phyloP scores from a whole-genome alignment of 1,140 invertebrate genomes.

The Drosophila bocqueti region DNA sequence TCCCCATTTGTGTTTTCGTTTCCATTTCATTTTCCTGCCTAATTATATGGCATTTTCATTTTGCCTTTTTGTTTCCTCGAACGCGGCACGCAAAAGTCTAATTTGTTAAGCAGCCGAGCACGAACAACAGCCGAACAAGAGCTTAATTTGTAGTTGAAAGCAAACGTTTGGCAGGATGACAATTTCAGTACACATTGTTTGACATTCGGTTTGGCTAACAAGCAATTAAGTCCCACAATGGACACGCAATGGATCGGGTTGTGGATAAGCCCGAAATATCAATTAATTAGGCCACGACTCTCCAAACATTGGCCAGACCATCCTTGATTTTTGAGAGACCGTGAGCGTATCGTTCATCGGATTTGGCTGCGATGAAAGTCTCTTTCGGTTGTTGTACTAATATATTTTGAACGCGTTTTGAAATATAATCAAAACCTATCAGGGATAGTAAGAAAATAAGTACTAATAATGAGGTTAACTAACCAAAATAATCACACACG shows the following conservation, averaged over 20 bases:
- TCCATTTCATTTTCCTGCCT: constrained; percentile 29
- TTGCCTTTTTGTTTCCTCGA: constrained; percentile 48
- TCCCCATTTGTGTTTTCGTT: constrained; percentile 21
- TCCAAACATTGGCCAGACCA: constrained; percentile 1
- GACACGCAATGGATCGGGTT: constrained; percentile 48
- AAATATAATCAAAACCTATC: not conserved
- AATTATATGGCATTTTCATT: constrained; percentile 44
- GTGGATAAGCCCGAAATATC: constrained; percentile 53
- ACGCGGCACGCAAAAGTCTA: constrained; percentile 71
- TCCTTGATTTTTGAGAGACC: constrained; percentile 1
- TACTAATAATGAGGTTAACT: too few species aligned
- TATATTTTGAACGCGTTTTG: not conserved
- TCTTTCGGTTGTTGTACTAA: not conserved
- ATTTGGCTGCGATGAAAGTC: too few species aligned
- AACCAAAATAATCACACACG: not conserved
- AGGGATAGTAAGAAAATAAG: not conserved
- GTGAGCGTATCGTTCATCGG: not conserved
- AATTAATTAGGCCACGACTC: constrained; percentile 56
- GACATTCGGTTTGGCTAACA: constrained; percentile 68
- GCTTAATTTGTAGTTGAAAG: constrained; percentile 77
- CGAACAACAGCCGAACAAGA: constrained; percentile 53
- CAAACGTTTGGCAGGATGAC: constrained; percentile 70
- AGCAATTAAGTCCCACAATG: constrained; percentile 69
- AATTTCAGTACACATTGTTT: constrained; percentile 70
- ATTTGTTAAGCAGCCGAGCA: constrained; percentile 67